Conservation (phyloP, 2,888 invertebrate species). For the Sympetrum striolatum region DNA sequence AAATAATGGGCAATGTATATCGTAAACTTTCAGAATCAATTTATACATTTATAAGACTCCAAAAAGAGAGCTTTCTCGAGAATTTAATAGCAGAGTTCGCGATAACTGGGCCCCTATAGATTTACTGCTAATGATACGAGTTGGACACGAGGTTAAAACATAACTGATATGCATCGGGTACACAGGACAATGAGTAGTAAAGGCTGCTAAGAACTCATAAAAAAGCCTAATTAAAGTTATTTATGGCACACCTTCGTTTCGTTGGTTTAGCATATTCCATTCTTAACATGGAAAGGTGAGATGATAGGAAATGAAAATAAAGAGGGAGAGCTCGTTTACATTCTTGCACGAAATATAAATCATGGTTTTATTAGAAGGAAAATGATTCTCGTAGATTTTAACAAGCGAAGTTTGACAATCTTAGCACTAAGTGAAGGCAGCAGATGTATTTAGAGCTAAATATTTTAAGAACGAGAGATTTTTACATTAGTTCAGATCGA, state of each 20-base stretch:
- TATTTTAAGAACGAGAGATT: no score
- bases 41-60: background rate
- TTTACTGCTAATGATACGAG: background rate
- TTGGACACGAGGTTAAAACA: background rate
- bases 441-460: no score
- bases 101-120: background rate
- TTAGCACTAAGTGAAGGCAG: no score
- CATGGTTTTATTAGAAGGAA: no score
- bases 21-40: background rate
- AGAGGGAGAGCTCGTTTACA: background rate
- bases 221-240: conserved; percentile 22
- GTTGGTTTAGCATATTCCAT: background rate
- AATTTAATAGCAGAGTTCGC: conserved; percentile 11
- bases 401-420: no score
- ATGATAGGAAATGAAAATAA: background rate
- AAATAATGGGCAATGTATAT: background rate
- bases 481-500: no score
- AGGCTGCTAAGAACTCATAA: background rate
- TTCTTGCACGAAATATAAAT: background rate
- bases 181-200: conserved; percentile 24
- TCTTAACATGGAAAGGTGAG: background rate
- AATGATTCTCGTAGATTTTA: no score
- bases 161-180: conserved; percentile 7
- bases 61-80: background rate
- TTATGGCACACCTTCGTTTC: background rate